These are phyloP conservation scores for Lepus timidus DNA, from an alignment of 2,113 vertebrate genomes.

Conservation along the genomic window DNA sequence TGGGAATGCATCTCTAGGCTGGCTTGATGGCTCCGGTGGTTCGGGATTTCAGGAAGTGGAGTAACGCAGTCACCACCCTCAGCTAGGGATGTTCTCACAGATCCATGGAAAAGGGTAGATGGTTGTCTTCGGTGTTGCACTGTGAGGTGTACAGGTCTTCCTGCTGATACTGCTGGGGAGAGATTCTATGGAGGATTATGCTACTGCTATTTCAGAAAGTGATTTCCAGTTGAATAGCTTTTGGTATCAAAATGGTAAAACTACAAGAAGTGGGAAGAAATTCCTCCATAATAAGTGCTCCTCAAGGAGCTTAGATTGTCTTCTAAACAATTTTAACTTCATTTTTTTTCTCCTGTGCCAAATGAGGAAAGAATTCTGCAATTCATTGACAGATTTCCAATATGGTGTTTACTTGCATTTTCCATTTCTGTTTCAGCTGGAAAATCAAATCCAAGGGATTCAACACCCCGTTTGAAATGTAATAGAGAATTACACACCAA, in stretches of 20 bases:
- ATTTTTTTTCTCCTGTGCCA: slow-evolving; percentile 42
- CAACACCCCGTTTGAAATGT: slow-evolving; percentile 9
- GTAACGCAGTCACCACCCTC: slow-evolving; percentile 45
- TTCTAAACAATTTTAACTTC: slow-evolving; percentile 70
- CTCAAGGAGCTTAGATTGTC: slow-evolving; percentile 55
- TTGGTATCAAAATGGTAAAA: slow-evolving; percentile 61
- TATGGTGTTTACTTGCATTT: slow-evolving; percentile 71
- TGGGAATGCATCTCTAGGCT: rapidly evolving
- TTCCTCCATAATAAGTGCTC: slow-evolving; percentile 61
- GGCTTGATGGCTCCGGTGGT: slow-evolving; percentile 51
- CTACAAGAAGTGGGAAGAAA: neutral
- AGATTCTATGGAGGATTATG: slow-evolving; percentile 71
- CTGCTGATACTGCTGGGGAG: slow-evolving; percentile 52
- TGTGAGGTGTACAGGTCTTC: slow-evolving; percentile 61
- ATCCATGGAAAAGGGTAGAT: slow-evolving; percentile 69
- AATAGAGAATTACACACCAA: neutral
- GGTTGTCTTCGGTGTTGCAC: slow-evolving; percentile 63
- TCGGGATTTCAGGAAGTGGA: slow-evolving; percentile 30
- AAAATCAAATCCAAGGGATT: slow-evolving; percentile 72
- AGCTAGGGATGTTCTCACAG: slow-evolving; percentile 39
- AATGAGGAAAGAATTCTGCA: slow-evolving; percentile 67
- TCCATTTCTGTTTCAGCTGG: slow-evolving; percentile 55
- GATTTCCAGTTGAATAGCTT: slow-evolving; percentile 75
- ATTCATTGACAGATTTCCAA: slow-evolving; percentile 72
- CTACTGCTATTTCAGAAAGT: slow-evolving; percentile 64